A percentile compares a stretch with the other conserved stretches of the same genome.
These are phyloP conservation scores for Neotoxoptera formosana DNA, from an alignment of 1,140 invertebrate genomes.

Conservation along the genomic window DNA sequence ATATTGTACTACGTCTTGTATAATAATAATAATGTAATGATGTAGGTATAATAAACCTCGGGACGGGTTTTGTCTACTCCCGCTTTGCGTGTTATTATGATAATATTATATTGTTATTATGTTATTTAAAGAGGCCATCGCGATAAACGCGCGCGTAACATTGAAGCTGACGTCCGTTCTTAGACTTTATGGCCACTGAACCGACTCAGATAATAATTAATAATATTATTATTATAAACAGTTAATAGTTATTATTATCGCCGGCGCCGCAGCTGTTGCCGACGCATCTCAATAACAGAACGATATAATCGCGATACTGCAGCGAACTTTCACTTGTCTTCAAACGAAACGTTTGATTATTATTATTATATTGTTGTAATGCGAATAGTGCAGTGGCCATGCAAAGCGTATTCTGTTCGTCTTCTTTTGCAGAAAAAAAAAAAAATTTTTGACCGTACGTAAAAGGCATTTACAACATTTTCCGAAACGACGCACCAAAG, in stretches of 20 bases:
- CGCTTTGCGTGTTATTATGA: neutral
- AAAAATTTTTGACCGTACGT: neutral
- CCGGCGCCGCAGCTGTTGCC: neutral
- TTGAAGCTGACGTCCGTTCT: constrained; percentile 17
- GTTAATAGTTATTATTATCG: neutral
- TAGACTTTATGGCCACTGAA: neutral
- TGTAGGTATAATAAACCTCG: neutral
- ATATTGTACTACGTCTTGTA: neutral
- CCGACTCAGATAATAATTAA: neutral
- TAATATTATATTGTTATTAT: neutral
- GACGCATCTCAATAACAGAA: neutral
- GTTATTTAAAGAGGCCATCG: constrained; percentile 28
- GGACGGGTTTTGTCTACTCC: neutral
- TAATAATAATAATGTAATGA: neutral
- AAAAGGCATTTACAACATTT: neutral
- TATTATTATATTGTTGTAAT: neutral
- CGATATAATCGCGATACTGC: neutral
- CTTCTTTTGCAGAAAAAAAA: neutral
- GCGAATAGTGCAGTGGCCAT: neutral
- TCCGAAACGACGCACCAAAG: neutral
- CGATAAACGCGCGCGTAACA: constrained; percentile 6
- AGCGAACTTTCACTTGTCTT: neutral
- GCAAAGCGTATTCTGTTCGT: neutral
- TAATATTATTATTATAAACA: neutral
- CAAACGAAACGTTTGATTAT: neutral